Evolutionary conservation across 2,888 invertebrate species (phyloP), one percentile per base, ranked within the genome.

Genomic region (Sinodicranocentrus sp.): DNA sequence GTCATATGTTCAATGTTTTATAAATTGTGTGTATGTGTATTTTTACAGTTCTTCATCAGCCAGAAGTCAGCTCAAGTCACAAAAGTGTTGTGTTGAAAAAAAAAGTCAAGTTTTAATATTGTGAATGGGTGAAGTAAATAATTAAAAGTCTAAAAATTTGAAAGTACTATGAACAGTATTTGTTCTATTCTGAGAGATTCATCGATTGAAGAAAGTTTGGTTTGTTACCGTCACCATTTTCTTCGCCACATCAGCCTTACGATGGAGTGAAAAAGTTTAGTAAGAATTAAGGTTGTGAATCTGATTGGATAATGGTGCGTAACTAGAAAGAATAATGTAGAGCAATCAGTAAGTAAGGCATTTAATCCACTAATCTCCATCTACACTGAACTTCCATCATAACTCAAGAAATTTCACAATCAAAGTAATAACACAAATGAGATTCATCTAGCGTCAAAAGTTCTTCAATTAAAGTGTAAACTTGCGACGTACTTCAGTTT

Each of bases 221-320:
- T 61, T 23, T 15, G 59, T 26, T 17, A 21, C 13, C 57, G 57
- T 65, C 21, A 23, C 43, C 19, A 39, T 48, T 10, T 6, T 33
- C 33, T 33, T 6, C 33, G 33, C 33, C 10, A 33, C 3, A 48
- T 15, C 48, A 48, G 13, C n/a, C n/a, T n/a, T n/a, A n/a, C n/a
- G 15, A 48, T 48, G 48, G 48, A 48, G 48, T 48, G 48, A 48
- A n/a, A 2, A n/a, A 54, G 48, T 3, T 8, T 3, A 48, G n/a
- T 13, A 3, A n/a, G 23, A 21, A 6, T 48, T n/a, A n/a, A 54
- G 54, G 54, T 54, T 54, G 54, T 54, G 54, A 54, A 54, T 21
- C 21, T 8, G 21, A 54, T 3, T n/a, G 13, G n/a, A 23, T 54
- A 2, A 21, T 54, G 54, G 54, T 54, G 54, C 54, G 21, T 54